Evolutionary conservation across 2,797 vertebrate species (phyloP).

Genomic region (Gymnoscopelus braueri): DNA sequence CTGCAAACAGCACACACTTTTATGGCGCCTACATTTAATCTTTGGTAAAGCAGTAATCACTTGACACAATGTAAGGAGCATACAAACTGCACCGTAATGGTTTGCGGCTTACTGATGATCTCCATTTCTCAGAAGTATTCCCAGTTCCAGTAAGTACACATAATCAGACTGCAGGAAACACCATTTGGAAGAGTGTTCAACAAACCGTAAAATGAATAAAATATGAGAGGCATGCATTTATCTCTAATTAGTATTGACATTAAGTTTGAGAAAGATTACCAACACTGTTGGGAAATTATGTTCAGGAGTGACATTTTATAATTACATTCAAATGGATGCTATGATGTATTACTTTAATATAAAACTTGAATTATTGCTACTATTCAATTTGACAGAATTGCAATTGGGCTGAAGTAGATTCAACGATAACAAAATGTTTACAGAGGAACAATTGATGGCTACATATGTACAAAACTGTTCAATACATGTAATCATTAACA

Average conservation of each 20-base stretch:
- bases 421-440: constrained; percentile 36
- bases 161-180: constrained; percentile 18
- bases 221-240: constrained; percentile 44
- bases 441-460: constrained; percentile 7
- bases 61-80: constrained; percentile 29
- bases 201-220: constrained; percentile 52
- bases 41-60: constrained; percentile 42
- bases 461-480: constrained; percentile 5
- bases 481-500: constrained; percentile 5
- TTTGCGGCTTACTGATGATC: constrained; percentile 32
- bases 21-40: constrained; percentile 36
- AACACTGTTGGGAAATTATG: constrained; percentile 39
- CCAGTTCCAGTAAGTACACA: constrained; percentile 29
- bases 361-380: constrained; percentile 34
- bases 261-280: constrained; percentile 34
- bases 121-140: constrained; percentile 12
- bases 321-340: constrained; percentile 43
- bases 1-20: constrained; percentile 22
- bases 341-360: constrained; percentile 49
- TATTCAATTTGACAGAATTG: constrained; percentile 46
- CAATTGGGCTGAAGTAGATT: constrained; percentile 31
- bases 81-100: constrained; percentile 15
- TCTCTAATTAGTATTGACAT: constrained; percentile 54
- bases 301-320: constrained; percentile 33
- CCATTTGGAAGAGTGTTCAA: constrained; percentile 37